phyloP scores from a whole-genome alignment of 2,113 vertebrate species.

The Ciconia boyciana region DNA sequence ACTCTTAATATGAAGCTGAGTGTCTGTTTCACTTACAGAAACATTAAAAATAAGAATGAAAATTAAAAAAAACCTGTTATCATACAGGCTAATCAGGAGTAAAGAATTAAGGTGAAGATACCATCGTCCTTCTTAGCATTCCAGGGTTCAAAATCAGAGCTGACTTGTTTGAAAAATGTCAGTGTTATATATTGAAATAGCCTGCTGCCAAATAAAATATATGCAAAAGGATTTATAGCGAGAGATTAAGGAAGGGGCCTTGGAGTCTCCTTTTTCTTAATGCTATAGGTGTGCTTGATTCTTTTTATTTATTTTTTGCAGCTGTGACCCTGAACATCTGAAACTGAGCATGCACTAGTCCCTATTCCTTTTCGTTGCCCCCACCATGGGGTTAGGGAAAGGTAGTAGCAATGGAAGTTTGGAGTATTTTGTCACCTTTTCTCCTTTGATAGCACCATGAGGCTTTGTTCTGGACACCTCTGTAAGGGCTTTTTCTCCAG shows the following conservation, averaged over 20 bases:
- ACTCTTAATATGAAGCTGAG: conserved; percentile 23
- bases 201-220: conserved; percentile 39
- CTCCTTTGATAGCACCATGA: not conserved
- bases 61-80: not conserved
- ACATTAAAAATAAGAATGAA: not conserved
- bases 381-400: not conserved
- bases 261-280: conserved; percentile 26
- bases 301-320: not conserved
- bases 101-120: not conserved
- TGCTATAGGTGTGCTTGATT: not conserved
- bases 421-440: not conserved
- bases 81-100: not conserved
- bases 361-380: not conserved
- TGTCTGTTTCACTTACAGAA: not conserved
- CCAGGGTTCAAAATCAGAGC: not conserved
- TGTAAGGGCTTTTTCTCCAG: not conserved
- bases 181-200: conserved; percentile 23
- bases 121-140: not conserved
- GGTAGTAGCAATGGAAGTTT: not conserved
- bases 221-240: conserved; percentile 15
- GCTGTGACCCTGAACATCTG: not conserved
- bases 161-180: conserved; percentile 41
- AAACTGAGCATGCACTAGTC: not conserved
- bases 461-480: not conserved
- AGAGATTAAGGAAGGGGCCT: conserved; percentile 37